Percentiles rank a stretch among this genome's conserved stretches.
phyloP scores from a whole-genome alignment of 2,888 invertebrate genomes.

The Yponomeuta malinellus region DNA sequence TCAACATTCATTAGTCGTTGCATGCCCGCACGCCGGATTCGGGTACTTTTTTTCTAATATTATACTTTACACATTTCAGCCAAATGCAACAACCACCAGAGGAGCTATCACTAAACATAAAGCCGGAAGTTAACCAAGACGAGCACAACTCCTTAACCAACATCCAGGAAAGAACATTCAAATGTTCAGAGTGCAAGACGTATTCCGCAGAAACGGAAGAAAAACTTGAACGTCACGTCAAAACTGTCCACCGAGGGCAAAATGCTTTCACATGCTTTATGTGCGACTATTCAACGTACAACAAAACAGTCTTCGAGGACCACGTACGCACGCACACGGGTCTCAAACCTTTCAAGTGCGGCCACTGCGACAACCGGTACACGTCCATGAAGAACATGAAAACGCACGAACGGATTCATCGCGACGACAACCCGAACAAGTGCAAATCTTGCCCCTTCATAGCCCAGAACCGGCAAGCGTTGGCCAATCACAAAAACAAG shows the following conservation, averaged over 20 bases:
- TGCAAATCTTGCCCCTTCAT: slow-evolving; percentile 13
- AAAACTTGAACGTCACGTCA: slow-evolving; percentile 42
- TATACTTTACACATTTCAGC: background rate
- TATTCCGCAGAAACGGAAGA: slow-evolving; percentile 43
- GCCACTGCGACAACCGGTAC: slow-evolving; percentile 45
- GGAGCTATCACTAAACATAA: background rate
- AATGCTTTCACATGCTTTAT: slow-evolving; percentile 57
- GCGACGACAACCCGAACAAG: slow-evolving; percentile 42
- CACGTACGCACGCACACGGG: slow-evolving; percentile 56
- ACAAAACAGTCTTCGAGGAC: slow-evolving; percentile 51
- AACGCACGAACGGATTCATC: slow-evolving; percentile 51
- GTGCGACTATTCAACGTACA: slow-evolving; percentile 59
- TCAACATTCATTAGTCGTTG: too few species aligned
- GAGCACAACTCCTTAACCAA: slow-evolving; percentile 8
- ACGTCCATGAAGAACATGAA: slow-evolving; percentile 58
- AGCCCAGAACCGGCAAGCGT: background rate
- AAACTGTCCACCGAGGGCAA: slow-evolving; percentile 44
- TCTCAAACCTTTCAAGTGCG: slow-evolving; percentile 57
- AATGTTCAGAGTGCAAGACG: slow-evolving; percentile 35
- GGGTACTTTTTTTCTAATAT: too few species aligned
- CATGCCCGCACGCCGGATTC: too few species aligned
- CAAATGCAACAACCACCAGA: background rate
- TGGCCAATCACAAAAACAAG: background rate
- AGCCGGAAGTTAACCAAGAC: slow-evolving; percentile 4
- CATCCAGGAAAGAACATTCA: background rate